phyloP scores from a whole-genome alignment of 2,113 vertebrate genomes.

The Ictalurus punctatus region DNA sequence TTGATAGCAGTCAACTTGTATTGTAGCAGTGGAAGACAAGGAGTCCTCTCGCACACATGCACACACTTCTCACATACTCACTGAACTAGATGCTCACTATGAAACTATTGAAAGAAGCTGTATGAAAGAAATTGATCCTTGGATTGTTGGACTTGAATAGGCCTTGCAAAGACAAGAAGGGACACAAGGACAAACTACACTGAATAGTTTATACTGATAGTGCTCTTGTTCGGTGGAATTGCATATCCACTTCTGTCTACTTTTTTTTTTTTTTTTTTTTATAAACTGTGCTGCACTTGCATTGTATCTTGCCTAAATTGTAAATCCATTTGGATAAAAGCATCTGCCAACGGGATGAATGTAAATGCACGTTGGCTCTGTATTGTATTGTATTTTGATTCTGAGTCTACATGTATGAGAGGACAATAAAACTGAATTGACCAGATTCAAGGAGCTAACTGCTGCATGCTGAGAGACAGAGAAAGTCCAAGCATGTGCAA shows the following conservation, averaged over 20 bases:
- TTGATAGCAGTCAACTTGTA: slow-evolving; percentile 85
- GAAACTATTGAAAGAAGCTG: background rate
- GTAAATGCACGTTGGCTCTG: background rate
- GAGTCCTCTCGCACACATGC: slow-evolving; percentile 61
- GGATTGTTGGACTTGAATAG: background rate
- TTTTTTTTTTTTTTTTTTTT: too few species aligned
- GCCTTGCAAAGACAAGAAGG: background rate
- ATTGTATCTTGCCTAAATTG: background rate
- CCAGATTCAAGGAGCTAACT: background rate
- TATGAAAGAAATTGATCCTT: background rate
- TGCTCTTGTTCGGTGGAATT: background rate
- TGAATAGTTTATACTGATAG: background rate
- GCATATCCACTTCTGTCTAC: background rate
- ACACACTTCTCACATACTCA: slow-evolving; percentile 42
- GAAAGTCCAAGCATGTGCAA: background rate
- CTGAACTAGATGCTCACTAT: background rate
- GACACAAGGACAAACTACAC: background rate
- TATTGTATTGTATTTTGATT: background rate
- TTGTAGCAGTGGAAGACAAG: slow-evolving; percentile 68
- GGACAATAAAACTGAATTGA: background rate
- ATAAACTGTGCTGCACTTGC: background rate
- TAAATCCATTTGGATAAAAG: background rate
- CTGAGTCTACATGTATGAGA: background rate
- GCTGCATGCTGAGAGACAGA: background rate
- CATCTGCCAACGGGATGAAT: background rate